Conservation (phyloP, 1,140 invertebrate species). For the Lepidurus apus region DNA sequence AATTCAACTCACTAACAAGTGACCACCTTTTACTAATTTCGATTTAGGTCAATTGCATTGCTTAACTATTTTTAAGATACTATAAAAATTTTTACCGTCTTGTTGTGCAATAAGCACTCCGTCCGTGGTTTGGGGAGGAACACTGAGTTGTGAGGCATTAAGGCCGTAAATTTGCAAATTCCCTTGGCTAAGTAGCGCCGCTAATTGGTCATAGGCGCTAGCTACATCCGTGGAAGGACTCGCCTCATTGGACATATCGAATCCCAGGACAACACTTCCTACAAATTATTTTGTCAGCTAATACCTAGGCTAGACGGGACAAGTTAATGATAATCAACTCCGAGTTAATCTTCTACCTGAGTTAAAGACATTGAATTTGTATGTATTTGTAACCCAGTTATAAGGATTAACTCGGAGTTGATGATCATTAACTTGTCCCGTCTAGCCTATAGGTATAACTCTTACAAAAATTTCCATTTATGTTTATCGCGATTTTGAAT, state of each 20-base stretch:
- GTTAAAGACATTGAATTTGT: too few species aligned
- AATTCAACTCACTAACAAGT: neutral
- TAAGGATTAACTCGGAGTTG: too few species aligned
- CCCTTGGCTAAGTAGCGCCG: neutral
- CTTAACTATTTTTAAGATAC: neutral
- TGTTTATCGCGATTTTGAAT: neutral
- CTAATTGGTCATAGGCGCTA: neutral
- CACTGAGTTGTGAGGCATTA: neutral
- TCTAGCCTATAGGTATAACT: too few species aligned
- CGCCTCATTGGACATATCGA: slow-evolving; percentile 4
- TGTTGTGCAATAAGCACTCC: neutral
- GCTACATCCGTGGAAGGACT: neutral
- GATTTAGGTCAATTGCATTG: too few species aligned
- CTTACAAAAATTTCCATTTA: neutral
- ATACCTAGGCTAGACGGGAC: too few species aligned
- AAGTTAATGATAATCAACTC: too few species aligned
- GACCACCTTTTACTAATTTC: too few species aligned
- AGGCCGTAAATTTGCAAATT: neutral
- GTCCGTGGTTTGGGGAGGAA: neutral
- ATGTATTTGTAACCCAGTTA: too few species aligned
- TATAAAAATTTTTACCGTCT: neutral
- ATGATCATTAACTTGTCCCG: too few species aligned
- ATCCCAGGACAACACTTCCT: neutral
- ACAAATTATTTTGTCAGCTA: neutral
- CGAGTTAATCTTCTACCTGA: too few species aligned